Evolutionary conservation across 2,113 vertebrate genomes (phyloP), one percentile per base, ranked within the genome.

Genomic region (Apodemus speciosus): DNA sequence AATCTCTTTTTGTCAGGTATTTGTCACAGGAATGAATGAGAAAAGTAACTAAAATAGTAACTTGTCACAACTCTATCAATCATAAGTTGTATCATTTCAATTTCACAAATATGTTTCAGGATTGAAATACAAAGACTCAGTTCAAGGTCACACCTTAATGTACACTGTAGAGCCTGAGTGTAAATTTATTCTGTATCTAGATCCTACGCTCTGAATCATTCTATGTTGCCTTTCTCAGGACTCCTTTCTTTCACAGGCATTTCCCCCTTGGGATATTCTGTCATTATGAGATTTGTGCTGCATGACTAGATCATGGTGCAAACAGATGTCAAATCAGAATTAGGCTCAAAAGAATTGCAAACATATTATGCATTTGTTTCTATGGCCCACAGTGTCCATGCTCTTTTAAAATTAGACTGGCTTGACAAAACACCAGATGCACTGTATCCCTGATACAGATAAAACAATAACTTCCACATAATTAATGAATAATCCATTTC

Each of bases 401-500:
- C 27, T 94, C 46, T 88, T 94, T 92, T 43, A 93, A 68, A 95
- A 80, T 83, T 53, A 94, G n/a, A 90, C 60, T 93, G 46, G 56
- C 88, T 92, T 90, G 68, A 90, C 88, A 92, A 83, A 96, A 92
- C 0, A 90, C 56, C 30, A 91, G 80, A 72, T 73, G 71, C 21
- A 87, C 0, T 89, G 32, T 60, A 91, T 81, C 91, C 71, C 18
- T 62, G 81, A 49, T 64, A 85, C 5, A 90, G 76, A 94, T 83
- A 88, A 95, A 92, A 91, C 25, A 23, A 0, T 80, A 84, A 95
- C 83, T 95, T 85, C 38, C 68, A 88, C 68, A 72, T 58, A 84
- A 81, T 79, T 85, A 96, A 94, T 88, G 91, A 86, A 49, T 69
- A 84, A 88, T 62, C 58, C 40, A 93, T 85, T 94, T 94, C n/a